A percentile compares a stretch with the other conserved stretches of the same genome.
Conservation (phyloP, 2,888 invertebrate species). For the Caenorhabditis drosophilae region DNA sequence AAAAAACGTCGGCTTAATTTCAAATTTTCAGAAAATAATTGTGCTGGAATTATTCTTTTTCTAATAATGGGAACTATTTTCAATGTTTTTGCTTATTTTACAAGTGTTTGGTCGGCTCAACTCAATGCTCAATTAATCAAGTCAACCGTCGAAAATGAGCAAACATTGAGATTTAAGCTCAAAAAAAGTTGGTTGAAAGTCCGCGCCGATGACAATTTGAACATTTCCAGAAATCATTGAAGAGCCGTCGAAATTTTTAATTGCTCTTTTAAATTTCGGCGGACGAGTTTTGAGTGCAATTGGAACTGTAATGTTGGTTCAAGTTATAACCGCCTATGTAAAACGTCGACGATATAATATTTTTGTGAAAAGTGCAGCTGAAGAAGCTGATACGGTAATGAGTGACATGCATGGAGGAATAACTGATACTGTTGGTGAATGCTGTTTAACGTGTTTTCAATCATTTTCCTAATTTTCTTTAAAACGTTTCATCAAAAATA, state of each 20-base stretch:
- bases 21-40: slow-evolving; percentile 46
- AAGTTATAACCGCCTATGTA: slow-evolving; percentile 39
- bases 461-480: background rate
- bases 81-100: slow-evolving; percentile 45
- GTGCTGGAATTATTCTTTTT: slow-evolving; percentile 47
- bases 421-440: slow-evolving; percentile 37
- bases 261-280: slow-evolving; percentile 51
- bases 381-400: slow-evolving; percentile 41
- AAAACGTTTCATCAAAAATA: too few species aligned
- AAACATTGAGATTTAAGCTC: slow-evolving; percentile 39
- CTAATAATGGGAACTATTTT: slow-evolving; percentile 41
- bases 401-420: slow-evolving; percentile 27
- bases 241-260: slow-evolving; percentile 54
- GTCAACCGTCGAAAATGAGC: slow-evolving; percentile 50
- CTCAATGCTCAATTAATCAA: slow-evolving; percentile 55
- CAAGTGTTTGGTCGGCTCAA: slow-evolving; percentile 53
- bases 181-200: slow-evolving; percentile 48
- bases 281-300: slow-evolving; percentile 54
- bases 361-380: slow-evolving; percentile 39
- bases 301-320: slow-evolving; percentile 54
- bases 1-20: background rate
- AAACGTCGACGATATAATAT: slow-evolving; percentile 41
- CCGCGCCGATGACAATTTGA: too few species aligned
- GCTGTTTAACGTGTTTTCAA: slow-evolving; percentile 29
- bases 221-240: slow-evolving; percentile 39